These are phyloP conservation scores for Trachelipus rathkii DNA, from an alignment of 1,140 invertebrate species.

Conservation along the genomic window DNA sequence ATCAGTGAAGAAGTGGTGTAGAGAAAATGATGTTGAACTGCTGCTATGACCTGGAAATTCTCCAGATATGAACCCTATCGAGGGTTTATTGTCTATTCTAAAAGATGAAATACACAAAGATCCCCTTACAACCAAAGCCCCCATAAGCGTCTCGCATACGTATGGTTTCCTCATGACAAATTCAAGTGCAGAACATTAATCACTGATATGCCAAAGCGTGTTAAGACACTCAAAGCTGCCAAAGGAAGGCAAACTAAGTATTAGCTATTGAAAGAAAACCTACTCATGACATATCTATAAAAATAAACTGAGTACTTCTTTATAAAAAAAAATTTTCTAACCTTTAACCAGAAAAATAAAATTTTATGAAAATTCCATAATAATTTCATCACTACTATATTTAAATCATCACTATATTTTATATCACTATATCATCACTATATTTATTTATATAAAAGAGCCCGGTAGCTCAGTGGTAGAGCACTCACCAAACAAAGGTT, in stretches of 20 bases:
- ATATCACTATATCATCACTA: no score
- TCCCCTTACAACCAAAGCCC: no score
- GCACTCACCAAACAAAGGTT: no score
- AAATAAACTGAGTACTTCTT: conserved; percentile 16
- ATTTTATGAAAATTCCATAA: background rate
- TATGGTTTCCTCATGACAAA: no score
- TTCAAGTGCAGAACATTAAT: no score
- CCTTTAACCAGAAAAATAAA: background rate
- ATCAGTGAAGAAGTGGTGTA: conserved; percentile 3
- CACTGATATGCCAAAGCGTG: no score
- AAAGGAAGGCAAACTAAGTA: background rate
- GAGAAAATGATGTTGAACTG: conserved; percentile 8
- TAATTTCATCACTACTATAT: background rate
- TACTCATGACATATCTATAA: conserved; percentile 10
- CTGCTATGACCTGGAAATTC: background rate
- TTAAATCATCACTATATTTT: no score
- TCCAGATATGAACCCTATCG: conserved; percentile 6
- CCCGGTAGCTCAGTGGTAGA: no score
- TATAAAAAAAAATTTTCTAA: background rate
- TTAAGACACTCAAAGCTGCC: no score
- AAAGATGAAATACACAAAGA: no score
- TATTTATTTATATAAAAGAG: no score
- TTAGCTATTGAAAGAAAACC: background rate
- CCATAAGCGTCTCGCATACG: no score
- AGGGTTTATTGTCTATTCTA: background rate